A percentile compares a stretch with the other conserved stretches of the same genome.
These are phyloP conservation scores for Pheosia tremula DNA, from an alignment of 2,888 invertebrate genomes.

Conservation along the genomic window DNA sequence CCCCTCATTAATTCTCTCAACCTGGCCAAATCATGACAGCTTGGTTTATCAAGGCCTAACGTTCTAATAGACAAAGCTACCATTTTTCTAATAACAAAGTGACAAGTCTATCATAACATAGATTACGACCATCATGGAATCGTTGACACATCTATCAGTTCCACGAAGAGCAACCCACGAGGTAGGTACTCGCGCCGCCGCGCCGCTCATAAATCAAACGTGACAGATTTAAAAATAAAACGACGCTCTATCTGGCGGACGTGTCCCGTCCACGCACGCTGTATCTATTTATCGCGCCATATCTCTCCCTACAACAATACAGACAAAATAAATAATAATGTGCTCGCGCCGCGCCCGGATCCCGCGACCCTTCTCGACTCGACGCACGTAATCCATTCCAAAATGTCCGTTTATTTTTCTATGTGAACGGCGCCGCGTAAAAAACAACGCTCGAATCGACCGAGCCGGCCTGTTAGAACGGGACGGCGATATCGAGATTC, in stretches of 20 bases:
- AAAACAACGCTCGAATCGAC: constrained; percentile 72
- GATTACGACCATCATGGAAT: constrained; percentile 1
- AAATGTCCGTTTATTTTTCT: constrained; percentile 84
- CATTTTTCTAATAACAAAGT: background rate
- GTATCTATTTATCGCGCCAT: constrained; percentile 77
- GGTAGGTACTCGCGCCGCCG: constrained; percentile 3
- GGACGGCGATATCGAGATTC: constrained; percentile 57
- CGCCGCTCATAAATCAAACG: constrained; percentile 39
- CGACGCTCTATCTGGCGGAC: constrained; percentile 40
- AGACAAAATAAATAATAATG: constrained; percentile 74
- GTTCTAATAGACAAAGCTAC: too few species aligned
- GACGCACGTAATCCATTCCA: constrained; percentile 67
- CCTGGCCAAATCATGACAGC: background rate
- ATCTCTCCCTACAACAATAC: constrained; percentile 73
- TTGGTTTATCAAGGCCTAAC: background rate
- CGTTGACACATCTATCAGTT: constrained; percentile 11
- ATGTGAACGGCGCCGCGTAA: constrained; percentile 66
- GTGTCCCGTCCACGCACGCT: constrained; percentile 59
- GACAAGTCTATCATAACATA: background rate
- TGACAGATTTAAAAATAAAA: constrained; percentile 53
- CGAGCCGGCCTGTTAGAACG: constrained; percentile 59
- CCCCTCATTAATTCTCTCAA: too few species aligned
- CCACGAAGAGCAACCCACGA: constrained; percentile 18
- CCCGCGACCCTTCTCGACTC: constrained; percentile 73
- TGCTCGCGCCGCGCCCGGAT: constrained; percentile 67